These are phyloP conservation scores for Serinus canaria DNA, from an alignment of 2,113 vertebrate genomes.

Conservation along the genomic window DNA sequence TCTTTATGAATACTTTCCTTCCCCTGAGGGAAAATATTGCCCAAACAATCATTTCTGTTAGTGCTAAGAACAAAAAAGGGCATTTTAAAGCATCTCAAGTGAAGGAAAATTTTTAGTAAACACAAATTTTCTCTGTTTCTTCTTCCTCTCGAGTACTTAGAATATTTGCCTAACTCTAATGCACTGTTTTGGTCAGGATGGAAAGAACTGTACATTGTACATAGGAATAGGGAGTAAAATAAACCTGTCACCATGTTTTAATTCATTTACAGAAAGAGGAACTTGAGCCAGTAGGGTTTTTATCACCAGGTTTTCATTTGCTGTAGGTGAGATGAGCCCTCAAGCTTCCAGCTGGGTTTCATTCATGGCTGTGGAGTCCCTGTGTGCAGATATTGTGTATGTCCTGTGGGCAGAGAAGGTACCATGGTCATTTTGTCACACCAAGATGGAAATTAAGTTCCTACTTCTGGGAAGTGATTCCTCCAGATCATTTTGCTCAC, in stretches of 20 bases:
- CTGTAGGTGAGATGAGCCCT: background rate
- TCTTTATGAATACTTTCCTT: background rate
- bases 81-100: background rate
- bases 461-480: background rate
- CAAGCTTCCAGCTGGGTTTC: constrained; percentile 73
- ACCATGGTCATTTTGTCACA: background rate
- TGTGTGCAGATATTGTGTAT: constrained; percentile 58
- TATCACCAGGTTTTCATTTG: background rate
- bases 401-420: constrained; percentile 49
- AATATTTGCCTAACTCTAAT: background rate
- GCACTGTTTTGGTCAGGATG: background rate
- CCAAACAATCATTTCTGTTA: background rate
- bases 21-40: background rate
- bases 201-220: background rate
- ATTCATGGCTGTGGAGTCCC: constrained; percentile 33
- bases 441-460: background rate
- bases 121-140: background rate
- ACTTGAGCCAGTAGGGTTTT: background rate
- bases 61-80: background rate
- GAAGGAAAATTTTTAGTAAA: background rate
- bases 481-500: background rate
- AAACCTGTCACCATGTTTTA: constrained; percentile 1
- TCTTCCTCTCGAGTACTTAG: background rate
- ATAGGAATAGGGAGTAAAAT: constrained; percentile 17
- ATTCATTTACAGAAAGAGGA: constrained; percentile 39